phyloP scores from a whole-genome alignment of 2,888 invertebrate species.

The Stenotaenia linearis region DNA sequence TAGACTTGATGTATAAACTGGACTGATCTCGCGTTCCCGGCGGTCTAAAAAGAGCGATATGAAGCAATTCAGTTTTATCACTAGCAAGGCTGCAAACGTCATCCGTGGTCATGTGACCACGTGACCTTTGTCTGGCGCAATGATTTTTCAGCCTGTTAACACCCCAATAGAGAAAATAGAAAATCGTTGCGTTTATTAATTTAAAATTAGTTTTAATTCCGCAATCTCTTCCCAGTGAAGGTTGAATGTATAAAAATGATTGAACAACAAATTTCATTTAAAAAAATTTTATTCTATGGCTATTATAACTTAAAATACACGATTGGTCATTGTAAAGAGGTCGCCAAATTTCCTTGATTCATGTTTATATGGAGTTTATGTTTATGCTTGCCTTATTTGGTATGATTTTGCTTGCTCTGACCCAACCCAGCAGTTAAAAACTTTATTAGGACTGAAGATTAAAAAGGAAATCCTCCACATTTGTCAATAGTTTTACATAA shows the following conservation, averaged over 20 bases:
- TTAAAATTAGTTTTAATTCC: background rate
- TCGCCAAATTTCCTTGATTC: background rate
- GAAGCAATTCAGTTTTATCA: background rate
- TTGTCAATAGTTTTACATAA: background rate
- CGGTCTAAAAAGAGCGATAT: background rate
- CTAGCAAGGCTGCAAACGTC: background rate
- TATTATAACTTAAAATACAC: background rate
- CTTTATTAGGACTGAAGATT: constrained; percentile 10
- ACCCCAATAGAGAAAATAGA: background rate
- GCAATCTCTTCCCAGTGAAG: background rate
- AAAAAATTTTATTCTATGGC: no score
- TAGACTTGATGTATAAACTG: background rate
- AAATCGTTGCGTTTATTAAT: background rate
- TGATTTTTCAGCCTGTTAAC: background rate
- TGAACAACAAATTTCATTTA: no score
- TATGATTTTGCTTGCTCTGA: background rate
- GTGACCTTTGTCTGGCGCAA: background rate
- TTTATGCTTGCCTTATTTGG: background rate
- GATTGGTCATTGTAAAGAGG: background rate
- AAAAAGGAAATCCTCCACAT: constrained; percentile 14
- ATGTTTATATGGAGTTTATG: background rate
- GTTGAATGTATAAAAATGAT: background rate
- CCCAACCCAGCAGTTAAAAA: background rate
- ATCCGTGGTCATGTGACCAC: background rate
- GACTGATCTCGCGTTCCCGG: background rate